Percentiles rank a stretch among this genome's conserved stretches.
Conservation (phyloP, 2,113 vertebrate species). For the Pitta sordida region DNA sequence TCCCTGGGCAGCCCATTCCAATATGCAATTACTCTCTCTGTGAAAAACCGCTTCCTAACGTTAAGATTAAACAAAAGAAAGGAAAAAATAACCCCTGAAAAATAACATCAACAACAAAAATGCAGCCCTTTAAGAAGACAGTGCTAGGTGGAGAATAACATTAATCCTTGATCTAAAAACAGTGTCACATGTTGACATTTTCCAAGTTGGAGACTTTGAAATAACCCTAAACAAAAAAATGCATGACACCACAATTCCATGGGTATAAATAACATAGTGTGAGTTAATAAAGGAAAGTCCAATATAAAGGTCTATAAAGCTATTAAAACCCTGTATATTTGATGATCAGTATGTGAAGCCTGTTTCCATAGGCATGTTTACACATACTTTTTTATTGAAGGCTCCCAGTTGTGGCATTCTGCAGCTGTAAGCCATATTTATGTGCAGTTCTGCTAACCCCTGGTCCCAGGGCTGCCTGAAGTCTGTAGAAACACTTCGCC, state of each 20-base stretch:
- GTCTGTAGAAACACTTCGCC: constrained; percentile 57
- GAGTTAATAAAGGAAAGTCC: neutral
- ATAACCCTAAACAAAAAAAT: neutral
- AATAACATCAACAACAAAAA: neutral
- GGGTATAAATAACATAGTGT: neutral
- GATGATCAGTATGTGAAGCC: constrained; percentile 3
- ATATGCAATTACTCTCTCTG: too few species aligned
- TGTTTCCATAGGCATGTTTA: constrained; percentile 51
- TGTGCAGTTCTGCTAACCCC: constrained; percentile 65
- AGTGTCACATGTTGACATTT: neutral
- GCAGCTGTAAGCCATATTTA: constrained; percentile 60
- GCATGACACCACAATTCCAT: neutral
- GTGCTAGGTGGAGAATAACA: neutral
- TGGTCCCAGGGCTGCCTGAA: constrained; percentile 52
- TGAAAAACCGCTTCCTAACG: too few species aligned
- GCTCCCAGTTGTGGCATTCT: constrained; percentile 50
- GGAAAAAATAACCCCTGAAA: too few species aligned
- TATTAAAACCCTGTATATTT: neutral
- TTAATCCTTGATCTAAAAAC: neutral
- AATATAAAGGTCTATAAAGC: neutral
- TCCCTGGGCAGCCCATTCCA: too few species aligned
- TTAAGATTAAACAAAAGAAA: too few species aligned
- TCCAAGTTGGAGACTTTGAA: neutral
- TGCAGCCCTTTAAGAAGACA: neutral
- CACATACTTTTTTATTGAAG: constrained; percentile 11